Evolutionary conservation across 2,797 vertebrate species (phyloP), one percentile per base, ranked within the genome.

Genomic region (Pseudochirops cupreus): DNA sequence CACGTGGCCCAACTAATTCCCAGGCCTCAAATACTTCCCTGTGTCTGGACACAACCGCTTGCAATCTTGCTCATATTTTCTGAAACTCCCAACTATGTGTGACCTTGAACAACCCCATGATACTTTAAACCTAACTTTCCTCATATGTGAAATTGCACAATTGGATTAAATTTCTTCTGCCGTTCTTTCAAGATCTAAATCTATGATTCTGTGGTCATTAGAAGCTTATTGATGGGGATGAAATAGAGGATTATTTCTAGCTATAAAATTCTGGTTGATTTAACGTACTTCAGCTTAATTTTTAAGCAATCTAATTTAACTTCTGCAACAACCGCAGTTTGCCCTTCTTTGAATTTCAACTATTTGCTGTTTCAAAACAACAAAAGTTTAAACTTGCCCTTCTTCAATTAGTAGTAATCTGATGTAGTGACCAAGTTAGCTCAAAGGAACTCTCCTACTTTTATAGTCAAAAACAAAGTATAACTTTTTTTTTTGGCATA

Each of bases 361-460:
- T 93, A 5, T 59, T 50, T 92, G 91, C 97, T 46, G 50, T 91
- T 91, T 74, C 52, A 82, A 52, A 95, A 94, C 50, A 97, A 95
- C 92, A 96, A 92, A 46, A n/a, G 16, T 92, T 4, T 4, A 7
- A 1, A 95, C 97, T 31, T 55, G 58, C 95, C 9, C 4, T 0
- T 90, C 91, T 96, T 97, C 94, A 98, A 94, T 97, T 97, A 97
- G 90, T 95, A 90, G 87, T 97, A 97, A 97, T 96, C 54, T 96
- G 95, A 95, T 90, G 92, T 0, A 5, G 55, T 96, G 52, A 93
- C 58, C 97, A 98, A 96, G 97, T 96, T 97, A 95, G n/a, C 26
- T 82, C 52, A 31, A 0, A 95, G 39, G 4, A 95, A 11, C 3
- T 1, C 94, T 96, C 90, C 94, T 91, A 92, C 9, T 95, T 97